These are phyloP conservation scores for Lithosia quadra DNA, from an alignment of 2,888 invertebrate genomes.

Conservation along the genomic window DNA sequence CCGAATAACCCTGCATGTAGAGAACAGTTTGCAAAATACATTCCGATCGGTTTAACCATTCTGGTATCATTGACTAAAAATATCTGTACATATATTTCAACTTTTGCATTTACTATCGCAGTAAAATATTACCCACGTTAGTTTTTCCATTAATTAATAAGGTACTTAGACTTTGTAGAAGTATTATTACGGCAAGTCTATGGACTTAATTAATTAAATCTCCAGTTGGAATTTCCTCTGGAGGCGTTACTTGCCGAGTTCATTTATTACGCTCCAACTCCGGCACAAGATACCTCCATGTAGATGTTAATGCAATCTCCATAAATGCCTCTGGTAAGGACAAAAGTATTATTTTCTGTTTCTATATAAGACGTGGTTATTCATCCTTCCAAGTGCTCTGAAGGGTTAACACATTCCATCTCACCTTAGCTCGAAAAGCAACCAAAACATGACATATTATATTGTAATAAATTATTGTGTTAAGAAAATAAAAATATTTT, in stretches of 20 bases:
- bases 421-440: no score
- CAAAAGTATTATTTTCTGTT: conserved; percentile 9
- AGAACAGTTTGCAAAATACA: no score
- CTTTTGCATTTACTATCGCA: not conserved
- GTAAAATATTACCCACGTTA: not conserved
- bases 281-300: conserved; percentile 23
- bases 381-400: no score
- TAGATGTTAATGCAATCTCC: conserved; percentile 40
- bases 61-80: no score
- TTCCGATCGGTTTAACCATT: no score
- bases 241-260: conserved; percentile 23
- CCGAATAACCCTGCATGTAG: no score
- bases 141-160: conserved; percentile 2
- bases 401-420: no score
- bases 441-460: no score
- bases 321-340: conserved; percentile 19
- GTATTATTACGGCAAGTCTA: conserved; percentile 10
- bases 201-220: conserved; percentile 26
- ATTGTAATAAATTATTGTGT: no score
- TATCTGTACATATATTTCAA: no score
- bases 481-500: no score
- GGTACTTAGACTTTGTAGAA: conserved; percentile 1
- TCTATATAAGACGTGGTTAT: not conserved
- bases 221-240: conserved; percentile 18
- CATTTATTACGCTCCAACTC: conserved; percentile 19